These are phyloP conservation scores for Linyphia triangularis DNA, from an alignment of 2,888 invertebrate species.

Conservation along the genomic window DNA sequence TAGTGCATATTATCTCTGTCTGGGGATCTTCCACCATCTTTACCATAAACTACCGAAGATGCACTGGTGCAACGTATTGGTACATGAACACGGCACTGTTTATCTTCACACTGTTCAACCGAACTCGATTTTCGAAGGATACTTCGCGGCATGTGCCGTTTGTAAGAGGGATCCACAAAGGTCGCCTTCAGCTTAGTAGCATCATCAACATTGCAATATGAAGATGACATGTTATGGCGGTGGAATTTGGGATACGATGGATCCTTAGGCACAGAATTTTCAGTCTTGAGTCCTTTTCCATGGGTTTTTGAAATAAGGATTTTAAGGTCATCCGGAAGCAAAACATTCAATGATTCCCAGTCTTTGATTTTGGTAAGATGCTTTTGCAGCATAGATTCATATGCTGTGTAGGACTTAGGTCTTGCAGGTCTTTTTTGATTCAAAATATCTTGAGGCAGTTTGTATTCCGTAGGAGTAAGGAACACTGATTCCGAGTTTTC, in stretches of 20 bases:
- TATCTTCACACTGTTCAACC: slow-evolving; percentile 75
- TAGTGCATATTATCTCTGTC: slow-evolving; percentile 81
- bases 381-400: slow-evolving; percentile 89
- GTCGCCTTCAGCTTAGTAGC: slow-evolving; percentile 84
- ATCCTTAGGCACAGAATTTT: slow-evolving; percentile 42
- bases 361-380: slow-evolving; percentile 92
- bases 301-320: slow-evolving; percentile 78
- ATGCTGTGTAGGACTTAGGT: slow-evolving; percentile 90
- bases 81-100: slow-evolving; percentile 82
- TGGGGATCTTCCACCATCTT: slow-evolving; percentile 57
- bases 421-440: slow-evolving; percentile 73
- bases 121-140: slow-evolving; percentile 85
- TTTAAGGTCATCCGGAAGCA: slow-evolving; percentile 87
- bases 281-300: slow-evolving; percentile 47
- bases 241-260: slow-evolving; percentile 61
- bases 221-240: slow-evolving; percentile 42
- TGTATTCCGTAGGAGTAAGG: slow-evolving; percentile 75
- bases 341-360: slow-evolving; percentile 94
- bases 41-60: slow-evolving; percentile 78
- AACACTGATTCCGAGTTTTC: slow-evolving; percentile 75
- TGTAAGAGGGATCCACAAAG: slow-evolving; percentile 82
- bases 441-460: slow-evolving; percentile 67
- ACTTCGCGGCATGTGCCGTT: slow-evolving; percentile 84
- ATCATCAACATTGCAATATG: slow-evolving; percentile 61
- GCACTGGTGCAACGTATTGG: slow-evolving; percentile 86